These are phyloP conservation scores for Pseudomugil tenellus DNA, from an alignment of 2,797 vertebrate species.

Conservation along the genomic window DNA sequence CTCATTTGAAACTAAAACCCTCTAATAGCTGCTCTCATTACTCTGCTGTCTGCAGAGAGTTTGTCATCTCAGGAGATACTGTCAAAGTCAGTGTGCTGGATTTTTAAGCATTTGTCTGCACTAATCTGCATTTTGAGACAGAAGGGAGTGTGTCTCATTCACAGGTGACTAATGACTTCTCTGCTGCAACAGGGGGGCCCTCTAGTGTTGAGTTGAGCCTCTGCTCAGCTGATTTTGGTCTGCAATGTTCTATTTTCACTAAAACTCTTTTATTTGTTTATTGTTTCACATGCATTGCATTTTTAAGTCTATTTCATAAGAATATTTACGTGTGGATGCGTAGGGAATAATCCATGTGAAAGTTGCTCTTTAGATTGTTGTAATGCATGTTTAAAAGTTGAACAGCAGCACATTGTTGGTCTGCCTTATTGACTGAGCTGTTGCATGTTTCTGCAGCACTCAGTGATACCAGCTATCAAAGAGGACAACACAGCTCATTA, in stretches of 20 bases:
- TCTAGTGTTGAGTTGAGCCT: slow-evolving; percentile 63
- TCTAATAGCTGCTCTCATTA: slow-evolving; percentile 6
- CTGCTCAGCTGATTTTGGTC: not conserved
- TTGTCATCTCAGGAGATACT: not conserved
- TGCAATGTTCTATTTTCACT: not conserved
- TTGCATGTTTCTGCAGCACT: not conserved
- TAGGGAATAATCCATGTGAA: not conserved
- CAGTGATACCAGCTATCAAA: not conserved
- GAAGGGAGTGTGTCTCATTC: slow-evolving; percentile 28
- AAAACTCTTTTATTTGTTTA: not conserved
- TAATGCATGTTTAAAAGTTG: not conserved
- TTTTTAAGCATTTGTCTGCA: slow-evolving; percentile 34
- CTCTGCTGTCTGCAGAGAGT: slow-evolving; percentile 7
- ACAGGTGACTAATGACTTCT: slow-evolving; percentile 12
- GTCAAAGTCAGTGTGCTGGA: not conserved
- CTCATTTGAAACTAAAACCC: slow-evolving; percentile 10
- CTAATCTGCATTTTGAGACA: slow-evolving; percentile 42
- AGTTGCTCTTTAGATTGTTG: not conserved
- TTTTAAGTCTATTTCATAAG: not conserved
- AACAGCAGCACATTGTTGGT: not conserved
- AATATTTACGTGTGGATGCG: not conserved
- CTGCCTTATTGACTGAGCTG: not conserved
- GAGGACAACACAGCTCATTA: not conserved
- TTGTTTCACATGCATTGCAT: not conserved
- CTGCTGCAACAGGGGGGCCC: slow-evolving; percentile 61